Conservation (phyloP, 2,113 vertebrate genomes). For the Aplodontia rufa region DNA sequence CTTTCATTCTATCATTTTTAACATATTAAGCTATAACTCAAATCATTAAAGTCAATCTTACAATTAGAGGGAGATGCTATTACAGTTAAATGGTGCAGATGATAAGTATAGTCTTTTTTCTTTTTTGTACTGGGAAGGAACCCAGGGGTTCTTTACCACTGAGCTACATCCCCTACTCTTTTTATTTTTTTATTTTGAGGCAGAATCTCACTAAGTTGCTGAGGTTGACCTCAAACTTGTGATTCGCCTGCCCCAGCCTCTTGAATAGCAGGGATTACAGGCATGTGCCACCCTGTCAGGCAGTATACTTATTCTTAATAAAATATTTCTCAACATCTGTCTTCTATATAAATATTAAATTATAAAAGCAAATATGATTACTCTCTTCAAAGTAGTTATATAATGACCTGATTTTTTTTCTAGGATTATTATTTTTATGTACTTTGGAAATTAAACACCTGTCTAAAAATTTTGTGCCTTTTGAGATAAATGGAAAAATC, state of each 20-base stretch:
- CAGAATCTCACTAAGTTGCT: too few species aligned
- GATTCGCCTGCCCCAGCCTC: too few species aligned
- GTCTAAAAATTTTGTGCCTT: conserved; percentile 6
- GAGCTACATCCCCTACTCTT: too few species aligned
- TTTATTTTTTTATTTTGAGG: too few species aligned
- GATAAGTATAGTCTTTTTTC: background rate
- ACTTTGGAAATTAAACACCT: background rate
- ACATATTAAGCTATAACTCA: background rate
- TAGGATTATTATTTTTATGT: background rate
- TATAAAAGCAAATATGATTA: background rate
- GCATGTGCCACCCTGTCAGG: too few species aligned
- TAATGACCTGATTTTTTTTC: background rate
- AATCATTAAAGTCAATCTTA: conserved; percentile 42
- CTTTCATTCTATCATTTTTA: background rate
- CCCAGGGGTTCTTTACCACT: too few species aligned
- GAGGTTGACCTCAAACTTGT: too few species aligned
- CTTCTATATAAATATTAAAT: conserved; percentile 18
- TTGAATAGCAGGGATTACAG: too few species aligned
- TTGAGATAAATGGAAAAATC: conserved; percentile 30
- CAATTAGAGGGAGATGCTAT: background rate
- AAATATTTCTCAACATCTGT: background rate
- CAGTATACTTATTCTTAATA: background rate
- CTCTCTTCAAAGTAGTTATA: conserved; percentile 45
- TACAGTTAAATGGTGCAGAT: background rate
- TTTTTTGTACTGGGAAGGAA: too few species aligned